Evolutionary conservation across 2,797 vertebrate genomes (phyloP), one percentile per base, ranked within the genome.

Genomic region (Antrozous pallidus): DNA sequence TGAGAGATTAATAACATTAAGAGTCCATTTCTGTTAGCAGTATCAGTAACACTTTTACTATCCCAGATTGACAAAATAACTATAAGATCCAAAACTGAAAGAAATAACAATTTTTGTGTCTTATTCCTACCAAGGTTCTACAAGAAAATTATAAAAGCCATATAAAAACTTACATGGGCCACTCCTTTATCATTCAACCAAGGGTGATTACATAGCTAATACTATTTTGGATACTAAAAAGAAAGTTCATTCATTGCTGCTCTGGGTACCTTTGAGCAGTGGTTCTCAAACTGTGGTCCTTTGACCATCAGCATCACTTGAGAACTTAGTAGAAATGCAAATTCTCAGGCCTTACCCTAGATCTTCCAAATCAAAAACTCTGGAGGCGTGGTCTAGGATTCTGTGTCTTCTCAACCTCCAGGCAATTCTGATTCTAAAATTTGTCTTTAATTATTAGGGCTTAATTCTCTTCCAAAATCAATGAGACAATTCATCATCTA

Each of bases 401-500:
- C 14, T 65, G 7, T 65, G 17, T 58, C 16, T 84, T 65, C n/a
- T 61, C 8, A 69, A 40, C 26, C 24, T 82, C 24, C 5, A 56
- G 20, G 49, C 54, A 49, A 85, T 54, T 90, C 73, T 85, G 17
- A 81, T 73, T 88, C 63, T 73, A 85, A 71, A 71, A 8, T 88
- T 0, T 85, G 69, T 40, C 31, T 88, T 67, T 24, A 1, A 9
- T 42, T 63, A 22, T 40, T 24, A 42, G 49, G 61, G n/a, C 47
- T 88, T 92, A 85, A 79, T 79, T 69, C 56, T 94, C 42, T 93
- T 38, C 83, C 82, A 81, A 20, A 93, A 91, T 31, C 36, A 81
- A 51, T 38, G 20, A 93, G 26, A 77, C 84, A 26, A 49, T 40
- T 70, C 91, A 93, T 4, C 36, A 92, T 75, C 9, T 65, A 51